phyloP scores from a whole-genome alignment of 2,113 vertebrate species.

The Trogon surrucura region DNA sequence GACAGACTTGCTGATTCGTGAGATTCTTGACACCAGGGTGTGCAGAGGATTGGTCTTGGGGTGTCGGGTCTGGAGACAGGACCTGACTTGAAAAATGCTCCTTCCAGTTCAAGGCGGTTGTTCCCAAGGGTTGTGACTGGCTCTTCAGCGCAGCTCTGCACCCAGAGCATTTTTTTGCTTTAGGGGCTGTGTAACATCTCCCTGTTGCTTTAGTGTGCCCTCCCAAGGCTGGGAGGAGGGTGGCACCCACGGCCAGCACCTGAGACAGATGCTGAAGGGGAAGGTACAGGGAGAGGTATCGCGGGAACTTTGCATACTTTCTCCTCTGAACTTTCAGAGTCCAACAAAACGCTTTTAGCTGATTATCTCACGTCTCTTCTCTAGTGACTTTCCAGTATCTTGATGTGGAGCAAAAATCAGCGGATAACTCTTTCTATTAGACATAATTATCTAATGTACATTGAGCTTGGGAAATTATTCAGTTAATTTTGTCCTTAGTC shows the following conservation, averaged over 20 bases:
- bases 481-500: constrained; percentile 50
- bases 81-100: background rate
- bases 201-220: background rate
- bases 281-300: rapidly evolving
- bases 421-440: constrained; percentile 33
- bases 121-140: background rate
- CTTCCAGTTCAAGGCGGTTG: background rate
- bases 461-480: constrained; percentile 38
- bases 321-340: constrained; percentile 33
- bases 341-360: constrained; percentile 10
- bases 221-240: background rate
- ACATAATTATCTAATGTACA: constrained; percentile 49
- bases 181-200: background rate
- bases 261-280: background rate
- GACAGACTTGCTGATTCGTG: too few relatives aligned
- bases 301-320: background rate
- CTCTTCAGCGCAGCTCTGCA: background rate
- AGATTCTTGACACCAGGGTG: background rate
- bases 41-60: background rate
- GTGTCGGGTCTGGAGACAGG: background rate
- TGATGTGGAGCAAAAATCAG: constrained; percentile 33
- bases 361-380: constrained; percentile 33
- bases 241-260: rapidly evolving
- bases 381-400: constrained; percentile 36
- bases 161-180: too few relatives aligned